Evolutionary conservation across 2,888 invertebrate genomes (phyloP), one percentile per base, ranked within the genome.

Genomic region (Acleris holmiana): DNA sequence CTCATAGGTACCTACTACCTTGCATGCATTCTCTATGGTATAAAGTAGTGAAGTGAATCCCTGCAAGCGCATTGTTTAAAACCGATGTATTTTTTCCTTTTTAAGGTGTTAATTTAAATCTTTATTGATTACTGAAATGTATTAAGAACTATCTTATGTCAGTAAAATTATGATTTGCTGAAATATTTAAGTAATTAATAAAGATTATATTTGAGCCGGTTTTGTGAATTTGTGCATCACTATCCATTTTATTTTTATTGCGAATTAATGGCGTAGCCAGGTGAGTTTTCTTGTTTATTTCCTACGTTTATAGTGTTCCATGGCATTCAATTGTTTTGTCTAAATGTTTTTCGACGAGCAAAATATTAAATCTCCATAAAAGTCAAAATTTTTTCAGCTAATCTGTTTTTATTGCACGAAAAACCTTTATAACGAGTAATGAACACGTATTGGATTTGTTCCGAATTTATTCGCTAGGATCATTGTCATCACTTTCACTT

Each of bases 221-320:
- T 59, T 59, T 18, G 6, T 21, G 10, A 57, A 61, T 59, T 59
- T 18, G 6, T 21, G 10, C 61, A 61, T 25, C 61, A 51, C 66
- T 61, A 53, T 53, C 61, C 75, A 82, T 82, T 90, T 90, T 90
- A 90, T 91, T 91, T 91, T 91, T 92, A 91, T 87, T 92, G 88
- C 91, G 91, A 91, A 92, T 90, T 90, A 92, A 92, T 92, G 92
- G 92, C 92, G 91, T 92, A 92, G 92, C 91, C 90, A 91, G 91
- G 92, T 92, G 87, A 91, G 92, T 88, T 89, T 90, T 85, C 88
- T 91, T 91, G 90, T 91, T 91, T 91, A 88, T 92, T 89, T 91
- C 89, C 82, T 86, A 85, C 85, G 60, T 91, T 90, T 86, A 83
- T 86, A 80, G 82, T 82, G 88, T 91, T 91, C 91, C 83, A 89